A percentile compares a stretch with the other conserved stretches of the same genome.
These are phyloP conservation scores for Crambe crambe DNA, from an alignment of 37 sponge, comb jelly and placozoan genomes.

Conservation along the genomic window DNA sequence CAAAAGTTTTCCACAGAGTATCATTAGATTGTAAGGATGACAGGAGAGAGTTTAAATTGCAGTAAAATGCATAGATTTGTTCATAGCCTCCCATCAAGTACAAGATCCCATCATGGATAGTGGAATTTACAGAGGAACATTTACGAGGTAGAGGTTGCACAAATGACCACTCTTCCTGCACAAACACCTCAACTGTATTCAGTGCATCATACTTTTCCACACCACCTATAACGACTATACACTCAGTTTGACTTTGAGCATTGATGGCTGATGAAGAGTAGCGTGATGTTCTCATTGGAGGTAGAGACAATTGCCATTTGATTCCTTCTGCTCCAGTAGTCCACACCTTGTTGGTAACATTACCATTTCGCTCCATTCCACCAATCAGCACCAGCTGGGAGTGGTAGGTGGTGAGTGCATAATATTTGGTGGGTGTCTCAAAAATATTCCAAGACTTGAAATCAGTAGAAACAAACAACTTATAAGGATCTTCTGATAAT, in stretches of 20 bases:
- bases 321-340: not conserved
- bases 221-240: not conserved
- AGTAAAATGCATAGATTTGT: not conserved
- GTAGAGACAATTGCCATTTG: not conserved
- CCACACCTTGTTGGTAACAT: not conserved
- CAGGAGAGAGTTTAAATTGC: not conserved
- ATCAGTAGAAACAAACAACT: not conserved
- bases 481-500: not conserved
- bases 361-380: not conserved
- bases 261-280: not conserved
- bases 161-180: not conserved
- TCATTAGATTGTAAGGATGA: too few relatives aligned
- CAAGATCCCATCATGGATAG: not conserved
- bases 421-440: not conserved
- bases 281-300: constrained; percentile 2
- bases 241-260: not conserved
- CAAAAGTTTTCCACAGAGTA: too few relatives aligned
- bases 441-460: not conserved
- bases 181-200: not conserved
- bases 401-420: constrained; percentile 6
- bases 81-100: not conserved
- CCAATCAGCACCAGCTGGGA: constrained; percentile 11
- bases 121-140: not conserved
- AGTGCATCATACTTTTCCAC: not conserved
- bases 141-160: not conserved